Percentiles rank a stretch among this genome's conserved stretches.
phyloP scores from a whole-genome alignment of 30 jellyfish, hydroid and myxozoan genomes.

The Sanderia malayensis region DNA sequence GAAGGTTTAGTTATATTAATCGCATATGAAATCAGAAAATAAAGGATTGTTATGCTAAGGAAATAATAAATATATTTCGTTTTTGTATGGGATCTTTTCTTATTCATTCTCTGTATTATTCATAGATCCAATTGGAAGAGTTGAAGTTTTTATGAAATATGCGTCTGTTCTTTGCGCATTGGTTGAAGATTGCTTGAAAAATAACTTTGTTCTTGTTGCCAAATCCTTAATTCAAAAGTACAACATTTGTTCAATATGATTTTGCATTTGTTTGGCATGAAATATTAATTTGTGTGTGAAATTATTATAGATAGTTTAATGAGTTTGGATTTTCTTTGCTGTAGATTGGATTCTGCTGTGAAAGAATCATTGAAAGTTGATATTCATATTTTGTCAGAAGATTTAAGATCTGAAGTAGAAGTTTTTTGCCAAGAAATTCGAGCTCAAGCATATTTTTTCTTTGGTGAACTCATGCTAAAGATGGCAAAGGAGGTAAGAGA shows the following conservation, averaged over 20 bases:
- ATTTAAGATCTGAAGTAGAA: constrained; percentile 41
- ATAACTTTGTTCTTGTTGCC: not conserved
- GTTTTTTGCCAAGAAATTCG: constrained; percentile 60
- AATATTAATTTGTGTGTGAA: no score
- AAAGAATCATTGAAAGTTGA: constrained; percentile 15
- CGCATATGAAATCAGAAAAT: no score
- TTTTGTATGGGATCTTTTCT: no score
- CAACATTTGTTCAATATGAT: no score
- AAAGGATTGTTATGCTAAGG: no score
- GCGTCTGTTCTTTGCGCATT: constrained; percentile 29
- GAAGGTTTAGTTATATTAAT: no score
- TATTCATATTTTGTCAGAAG: constrained; percentile 4
- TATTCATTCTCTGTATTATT: no score
- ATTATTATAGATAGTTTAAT: no score
- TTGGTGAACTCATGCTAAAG: constrained; percentile 36
- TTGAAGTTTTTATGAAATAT: constrained; percentile 27
- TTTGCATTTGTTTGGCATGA: no score
- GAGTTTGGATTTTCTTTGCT: no score
- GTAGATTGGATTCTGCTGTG: constrained; percentile 68
- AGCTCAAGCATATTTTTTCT: constrained; percentile 64
- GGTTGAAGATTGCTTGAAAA: constrained; percentile 9
- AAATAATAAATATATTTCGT: no score
- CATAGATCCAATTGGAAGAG: constrained; percentile 22
- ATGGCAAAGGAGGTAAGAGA: constrained; percentile 82
- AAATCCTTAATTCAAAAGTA: constrained; percentile 33